phyloP scores from a whole-genome alignment of 1,140 invertebrate genomes.

The Globodera ellingtonae region DNA sequence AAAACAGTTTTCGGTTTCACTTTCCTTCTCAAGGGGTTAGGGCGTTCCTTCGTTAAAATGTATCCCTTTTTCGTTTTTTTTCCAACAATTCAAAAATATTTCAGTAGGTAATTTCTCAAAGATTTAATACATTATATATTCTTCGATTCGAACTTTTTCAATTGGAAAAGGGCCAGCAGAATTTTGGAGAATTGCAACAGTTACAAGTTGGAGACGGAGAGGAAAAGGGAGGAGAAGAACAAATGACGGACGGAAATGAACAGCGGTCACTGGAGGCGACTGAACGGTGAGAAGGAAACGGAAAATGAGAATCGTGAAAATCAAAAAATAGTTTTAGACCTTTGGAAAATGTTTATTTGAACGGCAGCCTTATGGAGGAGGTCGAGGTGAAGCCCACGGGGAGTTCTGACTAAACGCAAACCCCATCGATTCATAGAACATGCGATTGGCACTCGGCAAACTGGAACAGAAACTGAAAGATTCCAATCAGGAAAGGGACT shows the following conservation, averaged over 20 bases:
- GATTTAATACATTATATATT: background rate
- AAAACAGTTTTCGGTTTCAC: background rate
- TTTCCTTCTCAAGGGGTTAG: no score
- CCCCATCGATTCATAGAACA: background rate
- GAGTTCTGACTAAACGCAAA: background rate
- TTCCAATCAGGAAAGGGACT: constrained; percentile 36
- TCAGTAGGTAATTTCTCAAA: no score
- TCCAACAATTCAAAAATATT: background rate
- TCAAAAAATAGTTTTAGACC: background rate
- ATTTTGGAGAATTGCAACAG: background rate
- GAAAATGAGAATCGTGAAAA: background rate
- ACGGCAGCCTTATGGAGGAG: background rate
- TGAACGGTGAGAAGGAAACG: background rate
- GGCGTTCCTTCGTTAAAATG: no score
- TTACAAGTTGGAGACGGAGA: background rate
- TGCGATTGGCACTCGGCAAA: constrained; percentile 24
- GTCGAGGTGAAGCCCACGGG: background rate
- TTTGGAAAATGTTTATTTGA: background rate
- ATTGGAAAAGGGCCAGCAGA: background rate
- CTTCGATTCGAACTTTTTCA: background rate
- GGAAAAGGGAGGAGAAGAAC: background rate
- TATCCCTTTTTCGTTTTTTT: background rate
- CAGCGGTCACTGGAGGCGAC: background rate
- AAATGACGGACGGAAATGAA: background rate
- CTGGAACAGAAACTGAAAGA: constrained; percentile 31